phyloP scores from a whole-genome alignment of 1,140 invertebrate genomes.

The Meloidogyne floridensis region DNA sequence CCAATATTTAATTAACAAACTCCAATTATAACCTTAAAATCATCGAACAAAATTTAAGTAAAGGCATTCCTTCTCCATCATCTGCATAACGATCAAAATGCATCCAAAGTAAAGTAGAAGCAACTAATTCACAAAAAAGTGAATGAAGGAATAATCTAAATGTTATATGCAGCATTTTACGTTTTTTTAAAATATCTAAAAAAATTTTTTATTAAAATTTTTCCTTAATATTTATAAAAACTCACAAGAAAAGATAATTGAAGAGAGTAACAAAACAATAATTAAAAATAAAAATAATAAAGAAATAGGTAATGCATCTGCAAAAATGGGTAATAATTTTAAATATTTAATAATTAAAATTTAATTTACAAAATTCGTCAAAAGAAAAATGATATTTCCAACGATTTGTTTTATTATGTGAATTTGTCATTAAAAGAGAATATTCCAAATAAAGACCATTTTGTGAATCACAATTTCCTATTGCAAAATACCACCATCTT shows the following conservation, averaged over 20 bases:
- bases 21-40: slow-evolving; percentile 46
- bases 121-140: slow-evolving; percentile 70
- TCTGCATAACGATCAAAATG: slow-evolving; percentile 76
- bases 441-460: slow-evolving; percentile 72
- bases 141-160: slow-evolving; percentile 82
- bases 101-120: slow-evolving; percentile 73
- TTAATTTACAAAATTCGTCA: slow-evolving; percentile 83
- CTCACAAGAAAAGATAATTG: slow-evolving; percentile 40
- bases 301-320: slow-evolving; percentile 77
- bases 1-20: neutral
- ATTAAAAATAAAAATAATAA: slow-evolving; percentile 70
- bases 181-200: slow-evolving; percentile 75
- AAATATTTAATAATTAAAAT: slow-evolving; percentile 44
- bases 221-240: slow-evolving; percentile 2
- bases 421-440: slow-evolving; percentile 80
- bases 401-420: slow-evolving; percentile 73
- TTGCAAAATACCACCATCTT: slow-evolving; percentile 66
- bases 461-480: slow-evolving; percentile 59
- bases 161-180: slow-evolving; percentile 81
- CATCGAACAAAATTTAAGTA: slow-evolving; percentile 72
- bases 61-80: slow-evolving; percentile 72
- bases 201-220: neutral
- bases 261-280: slow-evolving; percentile 28
- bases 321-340: slow-evolving; percentile 52
- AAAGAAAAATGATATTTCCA: slow-evolving; percentile 86